Base-by-base conservation (phyloP, 2,888 invertebrate species). In the Andrena fulva region DNA sequence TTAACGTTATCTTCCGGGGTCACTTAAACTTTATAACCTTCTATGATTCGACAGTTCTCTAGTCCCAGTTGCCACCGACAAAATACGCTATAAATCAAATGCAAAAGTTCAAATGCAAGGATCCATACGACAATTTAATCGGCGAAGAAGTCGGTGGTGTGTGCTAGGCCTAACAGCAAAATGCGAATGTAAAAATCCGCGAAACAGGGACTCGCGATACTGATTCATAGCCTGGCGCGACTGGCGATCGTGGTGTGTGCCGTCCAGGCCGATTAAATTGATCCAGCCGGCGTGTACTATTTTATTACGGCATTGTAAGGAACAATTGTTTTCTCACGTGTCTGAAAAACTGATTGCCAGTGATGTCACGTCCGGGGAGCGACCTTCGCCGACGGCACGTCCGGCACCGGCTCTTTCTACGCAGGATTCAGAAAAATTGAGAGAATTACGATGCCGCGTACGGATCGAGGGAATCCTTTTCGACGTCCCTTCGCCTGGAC, bases 291-390 rank as follows among this genome's bases (percentile, higher is more conserved):
- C 77, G 62, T 67, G 81, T 74, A 80, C 66, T 63, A 78, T 82
- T 88, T 80, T 85, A 82, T 84, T 80, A 77, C 72, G 87, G 70
- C 77, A 85, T 85, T 79, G 83, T 79, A 80, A 79, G 80, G 84
- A 84, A 82, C 81, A 87, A 85, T 82, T 76, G 80, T 85, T 85
- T 89, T 87, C 85, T 89, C 82, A 83, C 83, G 85, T 83, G 80
- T 82, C 80, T 88, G 85, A 82, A 88, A 88, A 85, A 84, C 75
- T 80, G 88, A 85, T 88, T 88, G 77, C 64, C 74, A 77, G 69
- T 86, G 85, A 86, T 84, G 88, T 88, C 88, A 88, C 85, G 82
- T 86, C 88, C 88, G 88, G 82, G 63, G 75, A 71, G 60, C 86
- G 88, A 72, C 88, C 88, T 88, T 88, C 87, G 82, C 50, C 8